Evolutionary conservation across 1,140 invertebrate genomes (phyloP), one percentile per base, ranked within the genome.

Genomic region (Danaus melanippus): DNA sequence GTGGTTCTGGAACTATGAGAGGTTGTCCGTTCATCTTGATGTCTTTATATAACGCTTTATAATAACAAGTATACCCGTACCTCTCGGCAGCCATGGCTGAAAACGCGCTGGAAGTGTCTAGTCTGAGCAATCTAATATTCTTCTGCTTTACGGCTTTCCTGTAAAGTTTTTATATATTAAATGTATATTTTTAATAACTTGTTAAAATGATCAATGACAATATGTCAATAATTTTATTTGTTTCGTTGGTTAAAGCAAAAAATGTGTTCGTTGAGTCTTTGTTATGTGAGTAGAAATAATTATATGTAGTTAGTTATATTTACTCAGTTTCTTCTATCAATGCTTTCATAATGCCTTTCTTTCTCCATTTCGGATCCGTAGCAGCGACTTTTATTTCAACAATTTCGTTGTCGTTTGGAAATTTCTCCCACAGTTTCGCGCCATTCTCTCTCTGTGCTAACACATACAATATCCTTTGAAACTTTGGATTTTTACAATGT

Each of bases 71-170:
- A 71, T 93, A 93, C 10, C 92, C 92, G 9, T 92, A 72, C 55
- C 90, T 89, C 56, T 90, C 89, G 49, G 93, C 91, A 0, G 93
- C 89, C 69, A 89, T 90, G 0, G 92, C 92, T 8, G 93, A 93
- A 71, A 89, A 94, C 47, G 89, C 84, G 53, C 92, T 94, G 7
- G 92, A 91, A 55, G 92, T 93, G 58, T 92, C 92, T n/a, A 89
- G 87, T 0, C 82, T 56, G 0, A 81, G 46, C 1, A 86, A 49
- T 46, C 88, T 84, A 58, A 90, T 89, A 1, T 86, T 87, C 48
- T 84, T 71, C 53, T 90, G 79, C 48, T 60, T 60, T 42, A 87
- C 89, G 7, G 90, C 72, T 64, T 90, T 88, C 65, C 92, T 93
- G 85, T 12, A 90, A 90, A 41, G 21, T 32, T 32, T 32, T 32